phyloP scores from a whole-genome alignment of 2,797 vertebrate species.

The Ctenopoma kingsleyae region DNA sequence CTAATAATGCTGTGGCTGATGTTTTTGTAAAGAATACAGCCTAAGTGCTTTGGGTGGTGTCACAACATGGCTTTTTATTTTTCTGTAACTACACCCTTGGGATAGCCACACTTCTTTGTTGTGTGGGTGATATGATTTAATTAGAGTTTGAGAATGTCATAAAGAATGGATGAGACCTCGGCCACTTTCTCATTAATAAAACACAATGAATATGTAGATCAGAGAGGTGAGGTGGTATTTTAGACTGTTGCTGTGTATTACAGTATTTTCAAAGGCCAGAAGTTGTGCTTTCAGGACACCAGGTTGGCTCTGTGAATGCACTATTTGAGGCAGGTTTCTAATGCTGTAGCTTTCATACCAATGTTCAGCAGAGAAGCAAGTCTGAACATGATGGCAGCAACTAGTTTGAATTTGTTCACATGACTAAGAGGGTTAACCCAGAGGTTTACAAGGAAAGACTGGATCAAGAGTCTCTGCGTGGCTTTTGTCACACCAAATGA shows the following conservation, averaged over 20 bases:
- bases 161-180: constrained; percentile 64
- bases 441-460: constrained; percentile 20
- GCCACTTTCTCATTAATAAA: constrained; percentile 55
- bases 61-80: constrained; percentile 21
- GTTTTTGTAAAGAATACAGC: constrained; percentile 17
- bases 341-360: not conserved
- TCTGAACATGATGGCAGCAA: constrained; percentile 36
- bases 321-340: not conserved
- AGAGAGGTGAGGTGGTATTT: constrained; percentile 23
- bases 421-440: constrained; percentile 39
- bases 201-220: constrained; percentile 41
- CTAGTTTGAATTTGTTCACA: constrained; percentile 40
- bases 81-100: constrained; percentile 17
- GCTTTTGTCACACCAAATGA: constrained; percentile 18
- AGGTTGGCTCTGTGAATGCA: constrained; percentile 1
- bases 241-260: constrained; percentile 19
- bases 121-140: constrained; percentile 48
- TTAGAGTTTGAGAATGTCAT: constrained; percentile 55
- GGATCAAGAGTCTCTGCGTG: constrained; percentile 6
- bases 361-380: constrained; percentile 35
- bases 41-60: constrained; percentile 7
- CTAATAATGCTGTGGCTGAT: constrained; percentile 9
- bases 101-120: constrained; percentile 36
- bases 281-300: not conserved
- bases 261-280: constrained; percentile 5